Conservation (phyloP, 2,113 vertebrate genomes). For the Pterocles gutturalis region DNA sequence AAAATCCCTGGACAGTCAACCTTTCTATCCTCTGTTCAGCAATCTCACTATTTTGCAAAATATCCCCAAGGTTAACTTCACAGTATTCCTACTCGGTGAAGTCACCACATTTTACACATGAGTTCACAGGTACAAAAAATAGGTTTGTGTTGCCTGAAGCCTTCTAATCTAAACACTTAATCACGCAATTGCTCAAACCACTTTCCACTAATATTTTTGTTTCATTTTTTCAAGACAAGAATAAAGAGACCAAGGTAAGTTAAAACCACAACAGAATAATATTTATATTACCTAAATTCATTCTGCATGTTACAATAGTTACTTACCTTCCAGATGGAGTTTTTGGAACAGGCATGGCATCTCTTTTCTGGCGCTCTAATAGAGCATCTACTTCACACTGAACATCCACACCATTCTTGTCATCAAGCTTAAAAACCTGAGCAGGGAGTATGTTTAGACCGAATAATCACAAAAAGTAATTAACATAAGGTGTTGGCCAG, state of each 20-base stretch:
- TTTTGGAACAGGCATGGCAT: conserved; percentile 81
- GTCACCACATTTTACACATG: background rate
- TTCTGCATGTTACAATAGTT: accelerated
- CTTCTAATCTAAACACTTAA: background rate
- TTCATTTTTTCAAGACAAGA: background rate
- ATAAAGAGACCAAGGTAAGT: background rate
- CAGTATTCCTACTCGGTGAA: accelerated
- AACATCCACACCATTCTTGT: conserved; percentile 94
- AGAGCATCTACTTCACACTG: conserved; percentile 93
- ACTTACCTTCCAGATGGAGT: conserved; percentile 84
- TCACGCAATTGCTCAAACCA: background rate
- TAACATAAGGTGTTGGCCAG: background rate
- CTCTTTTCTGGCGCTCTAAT: conserved; percentile 91
- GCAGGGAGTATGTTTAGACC: background rate
- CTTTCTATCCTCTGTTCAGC: background rate
- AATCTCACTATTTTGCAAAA: background rate
- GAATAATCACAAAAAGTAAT: background rate
- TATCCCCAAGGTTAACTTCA: background rate
- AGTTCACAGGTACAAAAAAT: background rate
- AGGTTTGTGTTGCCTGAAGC: background rate
- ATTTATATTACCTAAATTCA: background rate
- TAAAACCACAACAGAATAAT: background rate
- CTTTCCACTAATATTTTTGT: background rate
- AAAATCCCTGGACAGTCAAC: background rate
- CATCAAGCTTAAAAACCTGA: conserved; percentile 95